Evolutionary conservation across 1,140 invertebrate species (phyloP).

Genomic region (Papilio polyxenes): DNA sequence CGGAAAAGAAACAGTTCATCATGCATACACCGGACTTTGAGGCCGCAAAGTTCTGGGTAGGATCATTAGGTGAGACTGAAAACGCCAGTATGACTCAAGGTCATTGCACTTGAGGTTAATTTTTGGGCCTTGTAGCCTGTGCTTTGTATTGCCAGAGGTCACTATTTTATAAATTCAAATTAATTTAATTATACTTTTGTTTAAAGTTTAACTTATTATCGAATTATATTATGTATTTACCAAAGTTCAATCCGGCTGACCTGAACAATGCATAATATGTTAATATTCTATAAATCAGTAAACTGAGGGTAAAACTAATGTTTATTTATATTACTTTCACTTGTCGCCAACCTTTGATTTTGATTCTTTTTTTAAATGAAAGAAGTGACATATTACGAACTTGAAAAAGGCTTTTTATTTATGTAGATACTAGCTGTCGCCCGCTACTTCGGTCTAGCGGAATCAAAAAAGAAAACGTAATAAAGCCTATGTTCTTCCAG

Average conservation of each 20-base stretch:
- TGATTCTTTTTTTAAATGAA: not conserved
- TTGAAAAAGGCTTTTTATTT: not conserved
- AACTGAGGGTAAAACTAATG: not conserved
- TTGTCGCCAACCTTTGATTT: too few species aligned
- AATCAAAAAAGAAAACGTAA: too few species aligned
- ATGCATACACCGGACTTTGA: slow-evolving; percentile 92
- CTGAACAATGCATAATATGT: not conserved
- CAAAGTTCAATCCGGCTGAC: not conserved
- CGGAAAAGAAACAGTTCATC: slow-evolving; percentile 87
- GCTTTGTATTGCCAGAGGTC: too few species aligned
- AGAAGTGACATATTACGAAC: not conserved
- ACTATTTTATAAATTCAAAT: too few species aligned
- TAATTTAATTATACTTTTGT: not conserved
- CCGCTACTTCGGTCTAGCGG: too few species aligned
- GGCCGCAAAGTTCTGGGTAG: slow-evolving; percentile 93
- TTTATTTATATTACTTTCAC: not conserved
- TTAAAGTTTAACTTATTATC: not conserved
- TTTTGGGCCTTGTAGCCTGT: too few species aligned
- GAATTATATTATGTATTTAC: not conserved
- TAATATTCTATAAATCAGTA: not conserved
- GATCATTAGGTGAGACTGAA: slow-evolving; percentile 79
- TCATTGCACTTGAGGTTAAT: not conserved
- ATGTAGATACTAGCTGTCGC: not conserved
- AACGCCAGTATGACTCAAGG: not conserved
- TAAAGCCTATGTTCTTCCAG: too few species aligned